Conservation (phyloP, 2,113 vertebrate genomes). For the Gyps fulvus region DNA sequence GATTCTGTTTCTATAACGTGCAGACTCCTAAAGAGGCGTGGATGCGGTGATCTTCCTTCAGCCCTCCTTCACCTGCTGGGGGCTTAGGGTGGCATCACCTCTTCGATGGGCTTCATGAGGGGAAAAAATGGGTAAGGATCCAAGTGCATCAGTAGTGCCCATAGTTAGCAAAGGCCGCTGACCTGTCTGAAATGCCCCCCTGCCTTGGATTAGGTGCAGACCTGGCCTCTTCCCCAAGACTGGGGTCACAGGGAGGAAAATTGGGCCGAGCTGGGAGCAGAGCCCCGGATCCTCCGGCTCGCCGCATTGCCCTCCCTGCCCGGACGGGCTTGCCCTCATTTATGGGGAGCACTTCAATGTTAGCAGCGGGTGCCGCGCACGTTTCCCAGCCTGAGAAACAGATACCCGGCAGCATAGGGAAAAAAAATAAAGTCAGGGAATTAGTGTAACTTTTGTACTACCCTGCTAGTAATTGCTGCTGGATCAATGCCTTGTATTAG, state of each 20-base stretch:
- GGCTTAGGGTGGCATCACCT: not conserved
- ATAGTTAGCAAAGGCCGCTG: not conserved
- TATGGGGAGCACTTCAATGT: not conserved
- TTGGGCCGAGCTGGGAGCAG: not conserved
- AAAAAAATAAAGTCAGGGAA: not conserved
- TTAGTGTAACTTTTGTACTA: not conserved
- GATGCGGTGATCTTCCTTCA: not conserved
- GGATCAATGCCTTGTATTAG: not conserved
- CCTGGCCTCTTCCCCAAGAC: not conserved
- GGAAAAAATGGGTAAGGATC: not conserved
- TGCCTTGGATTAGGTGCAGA: not conserved
- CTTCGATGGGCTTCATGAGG: not conserved
- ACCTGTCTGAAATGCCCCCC: not conserved
- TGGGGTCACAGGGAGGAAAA: not conserved
- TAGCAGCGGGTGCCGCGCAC: not conserved
- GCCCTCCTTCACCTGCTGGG: not conserved
- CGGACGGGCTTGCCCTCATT: not conserved
- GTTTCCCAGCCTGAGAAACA: not conserved
- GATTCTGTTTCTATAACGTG: not conserved
- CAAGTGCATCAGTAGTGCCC: fast-evolving
- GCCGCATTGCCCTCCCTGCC: fast-evolving
- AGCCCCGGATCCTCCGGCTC: not conserved
- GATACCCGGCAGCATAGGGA: not conserved
- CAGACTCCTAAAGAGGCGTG: too few relatives aligned
- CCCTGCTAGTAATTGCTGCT: not conserved